Base-by-base conservation (phyloP, 2,797 vertebrate species). In the Acanthurus lineatus region DNA sequence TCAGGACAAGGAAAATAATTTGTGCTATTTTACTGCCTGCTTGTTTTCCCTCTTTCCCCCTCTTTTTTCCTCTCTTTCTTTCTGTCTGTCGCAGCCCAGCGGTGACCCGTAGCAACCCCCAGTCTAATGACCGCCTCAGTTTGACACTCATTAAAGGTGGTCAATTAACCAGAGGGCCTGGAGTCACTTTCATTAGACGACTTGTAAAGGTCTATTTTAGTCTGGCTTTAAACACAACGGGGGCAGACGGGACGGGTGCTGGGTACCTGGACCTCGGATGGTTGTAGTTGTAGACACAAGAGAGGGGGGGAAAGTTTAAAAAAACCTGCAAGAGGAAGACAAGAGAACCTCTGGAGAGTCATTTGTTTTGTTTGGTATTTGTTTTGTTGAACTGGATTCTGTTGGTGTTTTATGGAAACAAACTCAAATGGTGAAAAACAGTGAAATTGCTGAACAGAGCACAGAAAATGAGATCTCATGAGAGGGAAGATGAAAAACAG, bases 81-180 rank as follows among this genome's bases (percentile, higher is more conserved):
- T 85, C 58, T 77, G 58, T 73, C 72, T 45, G 67, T 65, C 77
- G 90, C 89, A 79, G 82, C 79, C 84, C 77, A 82, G 83, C 85
- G 12, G 70, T 94, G 92, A 92, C 93, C 92, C 88, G 22, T 86
- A 74, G 79, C 88, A 88, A 83, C 89, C 94, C 82, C 90, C 70
- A 65, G 80, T 84, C 92, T 94, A 93, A 94, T 93, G 93, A 93
- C 90, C 84, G 28, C 60, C 76, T 45, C 86, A 89, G 91, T 91
- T 90, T 89, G 91, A 93, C 93, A 90, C 88, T 93, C 91, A 91
- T 92, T 93, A 92, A 92, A 93, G 91, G 90, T 91, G 92, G 75
- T 91, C 92, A 93, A 93, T 94, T 94, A 94, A 92, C 88, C 86
- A 79, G 76, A 89, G 86, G 89, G 80, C 85, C 82, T 16, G 17